phyloP scores from a whole-genome alignment of 2,797 vertebrate species.

The Dendrocincla tyrannina region DNA sequence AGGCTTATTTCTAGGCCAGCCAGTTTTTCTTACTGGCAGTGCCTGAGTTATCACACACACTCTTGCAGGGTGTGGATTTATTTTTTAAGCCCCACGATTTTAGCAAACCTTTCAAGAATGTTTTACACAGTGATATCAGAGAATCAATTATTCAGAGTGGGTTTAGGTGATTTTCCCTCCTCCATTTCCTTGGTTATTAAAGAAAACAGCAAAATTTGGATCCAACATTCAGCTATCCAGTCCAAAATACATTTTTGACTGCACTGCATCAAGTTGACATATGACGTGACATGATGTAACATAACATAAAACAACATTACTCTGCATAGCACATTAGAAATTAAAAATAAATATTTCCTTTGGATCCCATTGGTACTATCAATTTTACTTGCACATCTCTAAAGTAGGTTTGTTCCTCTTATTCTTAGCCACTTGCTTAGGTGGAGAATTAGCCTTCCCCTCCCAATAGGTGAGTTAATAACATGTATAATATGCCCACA shows the following conservation, averaged over 20 bases:
- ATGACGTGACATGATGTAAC: constrained; percentile 23
- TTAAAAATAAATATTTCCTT: constrained; percentile 54
- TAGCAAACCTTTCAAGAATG: constrained; percentile 33
- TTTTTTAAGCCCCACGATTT: not conserved
- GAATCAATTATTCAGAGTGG: not conserved
- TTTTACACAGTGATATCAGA: constrained; percentile 42
- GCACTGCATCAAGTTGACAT: constrained; percentile 36
- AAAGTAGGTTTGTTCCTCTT: not conserved
- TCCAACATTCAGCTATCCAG: not conserved
- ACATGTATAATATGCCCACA: not conserved
- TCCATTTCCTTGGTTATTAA: constrained; percentile 49
- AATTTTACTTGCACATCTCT: constrained; percentile 48
- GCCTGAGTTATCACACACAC: not conserved
- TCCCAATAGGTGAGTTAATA: not conserved
- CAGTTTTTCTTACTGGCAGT: not conserved
- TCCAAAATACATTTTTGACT: constrained; percentile 56
- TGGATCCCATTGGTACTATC: constrained; percentile 6
- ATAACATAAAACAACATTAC: constrained; percentile 17
- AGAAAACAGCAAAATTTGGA: constrained; percentile 37
- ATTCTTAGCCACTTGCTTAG: not conserved
- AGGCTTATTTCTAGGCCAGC: constrained; percentile 31
- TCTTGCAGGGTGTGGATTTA: not conserved
- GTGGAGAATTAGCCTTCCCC: not conserved
- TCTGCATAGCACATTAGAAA: constrained; percentile 45
- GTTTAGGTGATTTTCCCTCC: constrained; percentile 31